Evolutionary conservation across 35 echinoderm and acorn worm species (phyloP).

Genomic region (Ophiothrix spiculata): DNA sequence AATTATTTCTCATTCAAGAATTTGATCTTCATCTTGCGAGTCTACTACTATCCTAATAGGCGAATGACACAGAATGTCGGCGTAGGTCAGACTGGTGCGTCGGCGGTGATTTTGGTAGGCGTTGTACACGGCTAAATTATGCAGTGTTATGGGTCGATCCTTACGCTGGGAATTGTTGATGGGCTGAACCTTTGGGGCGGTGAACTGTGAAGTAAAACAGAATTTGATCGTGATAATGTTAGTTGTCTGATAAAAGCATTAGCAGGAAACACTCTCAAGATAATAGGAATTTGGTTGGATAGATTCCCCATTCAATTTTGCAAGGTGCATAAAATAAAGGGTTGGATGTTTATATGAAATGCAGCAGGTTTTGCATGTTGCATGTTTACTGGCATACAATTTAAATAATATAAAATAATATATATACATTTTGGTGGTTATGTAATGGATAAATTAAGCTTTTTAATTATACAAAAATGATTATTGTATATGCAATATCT

Average conservation of each 20-base stretch:
- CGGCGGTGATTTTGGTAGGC: neutral
- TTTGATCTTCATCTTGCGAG: neutral
- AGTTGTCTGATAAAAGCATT: no score
- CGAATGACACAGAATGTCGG: neutral
- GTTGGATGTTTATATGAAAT: no score
- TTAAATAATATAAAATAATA: slow-evolving; percentile 28
- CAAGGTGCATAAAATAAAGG: no score
- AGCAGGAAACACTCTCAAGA: no score
- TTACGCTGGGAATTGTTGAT: neutral
- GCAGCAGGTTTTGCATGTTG: no score
- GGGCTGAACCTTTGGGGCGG: neutral
- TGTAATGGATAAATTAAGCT: no score
- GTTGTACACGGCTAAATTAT: slow-evolving; percentile 5
- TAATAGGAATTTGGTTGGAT: no score
- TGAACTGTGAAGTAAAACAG: neutral
- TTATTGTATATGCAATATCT: no score
- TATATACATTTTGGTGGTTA: no score
- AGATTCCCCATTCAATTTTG: no score
- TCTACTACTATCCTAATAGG: neutral
- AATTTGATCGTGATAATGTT: neutral
- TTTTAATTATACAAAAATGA: no score
- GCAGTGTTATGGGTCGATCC: neutral
- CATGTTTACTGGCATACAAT: slow-evolving; percentile 4
- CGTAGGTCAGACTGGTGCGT: neutral
- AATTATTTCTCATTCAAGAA: no score